Evolutionary conservation across 2,113 vertebrate genomes (phyloP), one percentile per base, ranked within the genome.

Genomic region (Malurus cyaneus): DNA sequence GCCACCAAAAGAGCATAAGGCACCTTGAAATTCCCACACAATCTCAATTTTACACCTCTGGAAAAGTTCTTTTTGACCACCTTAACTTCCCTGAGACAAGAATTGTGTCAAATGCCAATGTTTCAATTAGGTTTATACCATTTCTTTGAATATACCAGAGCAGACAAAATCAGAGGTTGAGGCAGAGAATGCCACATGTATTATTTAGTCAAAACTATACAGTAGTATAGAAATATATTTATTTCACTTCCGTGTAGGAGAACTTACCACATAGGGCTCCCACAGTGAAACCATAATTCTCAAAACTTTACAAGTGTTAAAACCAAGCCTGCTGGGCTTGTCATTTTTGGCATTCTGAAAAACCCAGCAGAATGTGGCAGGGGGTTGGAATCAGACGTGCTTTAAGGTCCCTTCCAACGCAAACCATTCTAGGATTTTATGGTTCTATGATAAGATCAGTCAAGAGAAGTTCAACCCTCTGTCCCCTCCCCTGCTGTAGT

Each of bases 21-120:
- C 14, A 14, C 6, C 24, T 34, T 5, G 11, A 61, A 61, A 46
- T 29, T 32, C 34, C 44, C 46, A 14, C 44, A 21, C 6, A n/a
- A 42, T 12, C 50, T 49, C 71, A 5, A 12, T 11, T 81, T 16
- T 31, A 31, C 53, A 72, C 24, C 57, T 21, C 87, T 46, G 25
- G 25, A 53, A n/a, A 62, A 47, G 24, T 28, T 61, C 3, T 79
- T 76, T 69, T 18, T 50, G 9, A 56, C 14, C 49, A 69, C 19
- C 34, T 0, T 50, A 64, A 60, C 18, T 67, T 28, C 44, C 25
- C 14, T 1, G 5, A 92, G 23, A 6, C 34, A 32, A 28, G 7
- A 80, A 25, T 0, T 49, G 32, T 2, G 11, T 21, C 36, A 71
- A 70, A 84, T 14, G 23, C 23, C 47, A 32, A 0, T 0, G 6